Conservation (phyloP, 2,797 vertebrate species). For the Propithecus perrieri region DNA sequence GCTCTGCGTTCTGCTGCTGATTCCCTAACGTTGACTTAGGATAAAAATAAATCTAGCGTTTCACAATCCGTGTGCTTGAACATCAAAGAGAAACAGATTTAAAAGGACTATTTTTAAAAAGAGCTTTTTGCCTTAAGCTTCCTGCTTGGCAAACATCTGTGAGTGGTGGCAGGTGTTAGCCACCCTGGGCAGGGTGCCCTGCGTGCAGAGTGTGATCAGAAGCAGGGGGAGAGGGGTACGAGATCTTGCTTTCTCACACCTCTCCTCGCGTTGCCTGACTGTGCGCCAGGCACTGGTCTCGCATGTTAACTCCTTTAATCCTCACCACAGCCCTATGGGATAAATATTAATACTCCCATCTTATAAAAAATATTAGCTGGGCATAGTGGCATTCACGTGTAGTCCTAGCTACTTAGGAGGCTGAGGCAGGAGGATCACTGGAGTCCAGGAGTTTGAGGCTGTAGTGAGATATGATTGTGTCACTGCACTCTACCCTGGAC, state of each 20-base stretch:
- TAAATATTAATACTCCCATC: neutral
- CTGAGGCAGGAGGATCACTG: neutral
- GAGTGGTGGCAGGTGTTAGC: neutral
- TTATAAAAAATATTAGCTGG: neutral
- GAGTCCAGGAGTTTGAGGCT: neutral
- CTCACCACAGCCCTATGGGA: neutral
- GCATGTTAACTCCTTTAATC: neutral
- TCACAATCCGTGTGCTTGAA: conserved; percentile 20
- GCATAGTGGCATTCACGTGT: neutral
- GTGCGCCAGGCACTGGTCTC: neutral
- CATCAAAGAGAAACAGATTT: neutral
- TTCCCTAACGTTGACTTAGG: neutral
- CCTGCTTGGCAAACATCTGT: conserved; percentile 11
- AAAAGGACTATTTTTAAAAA: conserved; percentile 49
- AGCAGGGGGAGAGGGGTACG: neutral
- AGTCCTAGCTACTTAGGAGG: neutral
- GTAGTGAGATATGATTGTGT: neutral
- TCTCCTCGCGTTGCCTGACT: neutral
- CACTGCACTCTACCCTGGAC: neutral
- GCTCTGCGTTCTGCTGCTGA: neutral
- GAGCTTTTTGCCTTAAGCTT: conserved; percentile 54
- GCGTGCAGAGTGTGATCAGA: neutral
- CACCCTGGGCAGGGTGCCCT: neutral
- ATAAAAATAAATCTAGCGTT: neutral
- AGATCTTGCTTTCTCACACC: neutral